These are phyloP conservation scores for Hyposoter dolosus DNA, from an alignment of 2,888 invertebrate genomes.

Conservation along the genomic window DNA sequence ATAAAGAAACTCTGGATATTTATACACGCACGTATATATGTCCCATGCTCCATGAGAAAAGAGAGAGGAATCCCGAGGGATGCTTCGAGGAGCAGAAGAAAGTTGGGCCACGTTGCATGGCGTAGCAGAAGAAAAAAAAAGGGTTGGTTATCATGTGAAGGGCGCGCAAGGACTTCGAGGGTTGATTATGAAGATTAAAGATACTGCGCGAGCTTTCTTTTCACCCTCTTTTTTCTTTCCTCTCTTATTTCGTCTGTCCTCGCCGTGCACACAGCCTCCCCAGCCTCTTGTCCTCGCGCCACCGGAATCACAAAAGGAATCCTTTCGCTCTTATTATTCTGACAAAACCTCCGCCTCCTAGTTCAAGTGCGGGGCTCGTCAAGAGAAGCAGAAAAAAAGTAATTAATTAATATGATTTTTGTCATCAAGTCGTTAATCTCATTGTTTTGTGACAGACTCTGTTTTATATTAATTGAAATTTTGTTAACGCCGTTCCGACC, in stretches of 20 bases:
- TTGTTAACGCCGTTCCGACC: not conserved
- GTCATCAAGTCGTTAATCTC: not conserved
- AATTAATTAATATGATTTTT: conserved; percentile 1
- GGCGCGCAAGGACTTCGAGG: conserved; percentile 64
- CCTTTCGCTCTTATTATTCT: conserved; percentile 30
- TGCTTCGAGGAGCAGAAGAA: conserved; percentile 50
- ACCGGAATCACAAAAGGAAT: conserved; percentile 40
- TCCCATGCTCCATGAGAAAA: not conserved
- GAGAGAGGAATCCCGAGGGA: conserved; percentile 56
- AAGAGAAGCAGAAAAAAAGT: not conserved
- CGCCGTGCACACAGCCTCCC: not conserved
- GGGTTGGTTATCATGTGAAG: conserved; percentile 60
- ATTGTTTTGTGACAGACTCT: not conserved
- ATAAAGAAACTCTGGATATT: conserved; percentile 44
- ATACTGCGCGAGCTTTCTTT: conserved; percentile 58
- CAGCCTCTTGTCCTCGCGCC: conserved; percentile 13
- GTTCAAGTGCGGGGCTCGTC: conserved; percentile 16
- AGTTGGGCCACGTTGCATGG: conserved; percentile 17
- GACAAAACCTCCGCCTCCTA: not conserved
- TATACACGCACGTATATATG: conserved; percentile 7
- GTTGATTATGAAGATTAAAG: conserved; percentile 74
- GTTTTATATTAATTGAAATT: not conserved
- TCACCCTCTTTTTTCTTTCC: conserved; percentile 49
- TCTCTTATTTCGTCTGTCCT: conserved; percentile 5
- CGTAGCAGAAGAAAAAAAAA: conserved; percentile 52